Base-by-base conservation (phyloP, 2,888 invertebrate genomes). In the Lomographa bimaculata region DNA sequence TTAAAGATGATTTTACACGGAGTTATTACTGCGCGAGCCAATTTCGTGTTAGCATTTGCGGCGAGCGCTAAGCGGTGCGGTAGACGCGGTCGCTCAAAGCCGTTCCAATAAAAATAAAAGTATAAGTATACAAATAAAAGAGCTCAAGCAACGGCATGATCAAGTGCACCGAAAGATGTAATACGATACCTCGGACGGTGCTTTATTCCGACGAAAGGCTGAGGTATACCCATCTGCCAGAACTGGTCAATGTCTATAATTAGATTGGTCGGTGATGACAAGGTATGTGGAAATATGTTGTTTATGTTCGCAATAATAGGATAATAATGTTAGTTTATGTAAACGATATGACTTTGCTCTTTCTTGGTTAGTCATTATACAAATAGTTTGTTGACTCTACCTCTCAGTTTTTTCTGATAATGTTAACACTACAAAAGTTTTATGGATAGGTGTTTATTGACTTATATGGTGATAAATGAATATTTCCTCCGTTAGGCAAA, bases 101-200 rank as follows among this genome's bases (percentile, higher is more conserved):
- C 71, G 63, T 55, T 54, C 59, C 60, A 69, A 67, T 64, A 73
- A 79, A 82, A 80, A 77, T 67, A 71, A 73, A 71, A 37, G 52
- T 29, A 47, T 63, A 71, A 67, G 60, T 63, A 64, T 50, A 74
- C 69, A 80, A 82, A 83, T 76, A 85, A 81, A 80, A 76, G 68
- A 75, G 65, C 45, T 47, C 58, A 64, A 79, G 79, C 80, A 78
- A 79, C 81, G 74, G 75, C 76, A 81, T 81, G 84, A 84, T 85
- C 85, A 85, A 83, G 82, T 81, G 77, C 74, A 76, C 79, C 75
- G 78, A 76, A 55, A 75, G 76, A 76, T 79, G 86, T 83, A 85
- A 86, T 74, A 64, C 65, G 86, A 86, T 84, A 85, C 72, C 71
- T 64, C 67, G 70, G 71, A 57, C 68, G 67, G 75, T 69, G 74